Percentiles rank a stretch among this genome's conserved stretches.
Evolutionary conservation across 2,888 invertebrate species (phyloP).

Genomic region (Pyrocoelia pectoralis): DNA sequence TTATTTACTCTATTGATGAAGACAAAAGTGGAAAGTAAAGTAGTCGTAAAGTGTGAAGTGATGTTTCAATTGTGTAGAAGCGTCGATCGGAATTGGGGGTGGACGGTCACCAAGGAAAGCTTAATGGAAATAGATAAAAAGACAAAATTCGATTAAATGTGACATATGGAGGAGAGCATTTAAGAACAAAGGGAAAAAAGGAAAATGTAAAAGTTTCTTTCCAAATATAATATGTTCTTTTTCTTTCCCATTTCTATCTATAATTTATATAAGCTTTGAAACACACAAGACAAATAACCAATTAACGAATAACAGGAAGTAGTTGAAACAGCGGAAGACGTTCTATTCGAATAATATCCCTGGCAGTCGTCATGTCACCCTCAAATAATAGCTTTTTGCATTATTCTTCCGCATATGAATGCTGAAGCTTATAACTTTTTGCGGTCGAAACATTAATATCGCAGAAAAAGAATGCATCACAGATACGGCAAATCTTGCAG

Average conservation of each 20-base stretch:
- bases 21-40: conserved; percentile 23
- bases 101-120: conserved; percentile 23
- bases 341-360: conserved; percentile 45
- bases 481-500: conserved; percentile 30
- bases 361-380: conserved; percentile 49
- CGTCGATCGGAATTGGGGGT: conserved; percentile 28
- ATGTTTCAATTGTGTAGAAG: conserved; percentile 30
- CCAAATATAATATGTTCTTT: conserved; percentile 32
- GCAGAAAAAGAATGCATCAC: conserved; percentile 48
- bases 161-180: conserved; percentile 38
- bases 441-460: conserved; percentile 49
- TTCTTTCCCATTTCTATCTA: conserved; percentile 17
- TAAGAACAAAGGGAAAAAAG: conserved; percentile 23
- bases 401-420: conserved; percentile 39
- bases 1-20: conserved; percentile 19
- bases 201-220: conserved; percentile 29
- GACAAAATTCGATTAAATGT: conserved; percentile 44
- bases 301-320: conserved; percentile 54
- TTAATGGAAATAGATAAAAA: conserved; percentile 44
- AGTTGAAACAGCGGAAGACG: conserved; percentile 49
- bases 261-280: conserved; percentile 23
- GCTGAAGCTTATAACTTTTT: conserved; percentile 40
- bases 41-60: conserved; percentile 29
- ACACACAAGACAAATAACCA: conserved; percentile 54
- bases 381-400: conserved; percentile 48